A percentile compares a stretch with the other conserved stretches of the same genome.
These are phyloP conservation scores for Coranthus polyacanthus DNA, from an alignment of 2,797 vertebrate species.

Conservation along the genomic window DNA sequence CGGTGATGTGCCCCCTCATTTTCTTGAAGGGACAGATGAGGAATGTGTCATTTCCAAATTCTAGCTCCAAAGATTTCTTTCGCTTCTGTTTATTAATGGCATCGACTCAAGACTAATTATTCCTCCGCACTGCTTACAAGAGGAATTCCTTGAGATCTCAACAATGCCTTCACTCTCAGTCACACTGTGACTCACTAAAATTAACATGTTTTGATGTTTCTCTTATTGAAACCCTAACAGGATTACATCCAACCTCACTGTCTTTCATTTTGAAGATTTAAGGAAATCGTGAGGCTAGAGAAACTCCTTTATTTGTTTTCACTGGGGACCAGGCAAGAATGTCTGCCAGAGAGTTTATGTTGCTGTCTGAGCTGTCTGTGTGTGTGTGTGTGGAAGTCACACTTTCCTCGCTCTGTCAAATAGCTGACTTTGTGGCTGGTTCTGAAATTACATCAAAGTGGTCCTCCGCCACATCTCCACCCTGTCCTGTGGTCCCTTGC, in stretches of 20 bases:
- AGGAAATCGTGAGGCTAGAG: constrained; percentile 36
- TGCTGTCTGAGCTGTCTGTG: constrained; percentile 36
- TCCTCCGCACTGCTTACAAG: constrained; percentile 27
- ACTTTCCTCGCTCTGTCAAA: constrained; percentile 70
- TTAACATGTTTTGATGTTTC: constrained; percentile 62
- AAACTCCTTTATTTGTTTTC: constrained; percentile 69
- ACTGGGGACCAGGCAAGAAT: constrained; percentile 45
- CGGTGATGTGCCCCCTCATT: constrained; percentile 56
- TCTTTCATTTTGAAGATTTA: constrained; percentile 63
- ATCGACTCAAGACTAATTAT: constrained; percentile 56
- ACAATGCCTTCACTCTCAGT: constrained; percentile 36
- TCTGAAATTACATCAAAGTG: constrained; percentile 83
- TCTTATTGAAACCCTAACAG: constrained; percentile 61
- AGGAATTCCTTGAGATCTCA: constrained; percentile 57
- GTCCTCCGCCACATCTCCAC: constrained; percentile 56
- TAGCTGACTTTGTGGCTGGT: constrained; percentile 70
- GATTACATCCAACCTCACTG: constrained; percentile 61
- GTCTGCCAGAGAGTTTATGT: constrained; percentile 50
- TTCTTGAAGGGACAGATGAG: constrained; percentile 50
- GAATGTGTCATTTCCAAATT: constrained; percentile 58
- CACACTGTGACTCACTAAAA: constrained; percentile 41
- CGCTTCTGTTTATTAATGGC: constrained; percentile 51
- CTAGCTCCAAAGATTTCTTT: constrained; percentile 32
- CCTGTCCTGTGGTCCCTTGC: constrained; percentile 60
- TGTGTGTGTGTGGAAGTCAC: constrained; percentile 50